Evolutionary conservation across 1,140 invertebrate genomes (phyloP).

Genomic region (Aethina tumida): DNA sequence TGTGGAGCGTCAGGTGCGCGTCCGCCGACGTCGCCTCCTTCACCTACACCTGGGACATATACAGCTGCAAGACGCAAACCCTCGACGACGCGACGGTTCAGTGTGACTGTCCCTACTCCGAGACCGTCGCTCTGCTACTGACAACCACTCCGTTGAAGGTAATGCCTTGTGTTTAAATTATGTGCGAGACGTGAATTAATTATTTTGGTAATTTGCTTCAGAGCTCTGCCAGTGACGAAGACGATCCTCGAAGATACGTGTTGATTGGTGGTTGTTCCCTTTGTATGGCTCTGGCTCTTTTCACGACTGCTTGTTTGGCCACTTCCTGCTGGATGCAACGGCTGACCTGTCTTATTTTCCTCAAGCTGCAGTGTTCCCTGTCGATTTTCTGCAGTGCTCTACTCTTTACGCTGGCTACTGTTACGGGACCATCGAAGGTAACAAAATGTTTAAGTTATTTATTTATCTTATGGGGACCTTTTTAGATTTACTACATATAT

Average conservation of each 20-base stretch:
- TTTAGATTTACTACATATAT: conserved; percentile 21
- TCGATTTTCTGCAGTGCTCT: conserved; percentile 18
- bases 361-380: conserved; percentile 24
- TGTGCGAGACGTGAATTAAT: no score
- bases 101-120: conserved; percentile 46
- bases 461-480: conserved; percentile 3
- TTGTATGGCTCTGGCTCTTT: conserved; percentile 15
- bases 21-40: conserved; percentile 33
- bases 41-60: conserved; percentile 39
- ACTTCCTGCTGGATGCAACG: conserved; percentile 15
- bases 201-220: conserved; percentile 1
- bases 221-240: conserved; percentile 4
- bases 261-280: conserved; percentile 17
- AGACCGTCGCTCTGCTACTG: conserved; percentile 49
- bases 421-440: conserved; percentile 20
- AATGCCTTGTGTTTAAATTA: no score
- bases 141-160: conserved; percentile 45
- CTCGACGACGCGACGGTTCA: conserved; percentile 41
- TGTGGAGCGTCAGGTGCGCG: conserved; percentile 44
- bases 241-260: conserved; percentile 17
- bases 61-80: conserved; percentile 41
- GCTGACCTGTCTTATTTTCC: conserved; percentile 14
- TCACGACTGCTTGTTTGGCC: conserved; percentile 16
- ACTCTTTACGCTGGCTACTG: conserved; percentile 16
- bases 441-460: background rate